Evolutionary conservation across 2,888 invertebrate genomes (phyloP).

Genomic region (Stenotaenia linearis): DNA sequence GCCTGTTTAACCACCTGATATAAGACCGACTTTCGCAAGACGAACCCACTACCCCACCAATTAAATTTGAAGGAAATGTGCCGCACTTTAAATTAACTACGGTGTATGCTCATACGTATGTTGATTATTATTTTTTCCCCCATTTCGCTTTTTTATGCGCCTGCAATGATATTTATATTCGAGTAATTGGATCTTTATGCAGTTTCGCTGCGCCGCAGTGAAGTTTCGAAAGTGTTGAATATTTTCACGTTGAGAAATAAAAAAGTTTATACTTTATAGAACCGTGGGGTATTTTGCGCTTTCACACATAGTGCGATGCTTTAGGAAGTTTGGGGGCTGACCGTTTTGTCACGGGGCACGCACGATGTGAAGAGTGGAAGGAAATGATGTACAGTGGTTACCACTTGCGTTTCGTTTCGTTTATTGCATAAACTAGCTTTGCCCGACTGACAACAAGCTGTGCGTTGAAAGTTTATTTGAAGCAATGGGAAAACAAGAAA

Average conservation of each 20-base stretch:
- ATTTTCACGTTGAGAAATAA: no score
- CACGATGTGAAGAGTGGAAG: background rate
- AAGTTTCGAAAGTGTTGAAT: no score
- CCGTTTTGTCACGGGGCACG: background rate
- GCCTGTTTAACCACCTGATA: slow-evolving; percentile 24
- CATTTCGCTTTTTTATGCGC: no score
- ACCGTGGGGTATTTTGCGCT: background rate
- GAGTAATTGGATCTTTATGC: no score
- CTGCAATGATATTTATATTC: no score
- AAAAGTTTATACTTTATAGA: no score
- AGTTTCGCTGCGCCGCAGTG: no score
- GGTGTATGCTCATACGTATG: background rate
- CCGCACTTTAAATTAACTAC: background rate
- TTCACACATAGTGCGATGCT: background rate
- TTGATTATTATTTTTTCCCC: background rate
- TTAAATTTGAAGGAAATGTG: background rate
- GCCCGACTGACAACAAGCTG: background rate
- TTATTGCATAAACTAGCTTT: background rate
- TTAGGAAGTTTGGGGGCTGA: background rate
- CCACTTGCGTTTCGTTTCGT: background rate
- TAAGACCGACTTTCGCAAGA: background rate
- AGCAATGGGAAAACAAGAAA: background rate
- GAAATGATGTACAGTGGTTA: background rate
- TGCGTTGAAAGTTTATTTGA: background rate
- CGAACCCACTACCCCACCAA: background rate